Conservation (phyloP, 1,140 invertebrate species). For the Linepithema humile region DNA sequence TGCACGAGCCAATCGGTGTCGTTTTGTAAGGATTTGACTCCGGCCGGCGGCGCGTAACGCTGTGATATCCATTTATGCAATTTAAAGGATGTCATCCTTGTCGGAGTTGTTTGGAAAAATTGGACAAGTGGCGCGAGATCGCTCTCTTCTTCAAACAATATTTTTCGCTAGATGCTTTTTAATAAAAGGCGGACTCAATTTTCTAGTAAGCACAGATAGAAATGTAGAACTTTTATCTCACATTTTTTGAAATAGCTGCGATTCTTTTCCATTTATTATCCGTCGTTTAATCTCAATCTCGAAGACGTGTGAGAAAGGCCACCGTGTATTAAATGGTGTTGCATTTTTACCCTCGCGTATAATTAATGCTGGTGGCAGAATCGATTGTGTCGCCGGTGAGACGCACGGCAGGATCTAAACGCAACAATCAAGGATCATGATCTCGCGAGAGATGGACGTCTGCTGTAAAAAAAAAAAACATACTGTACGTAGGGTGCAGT, state of each 20-base stretch:
- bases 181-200: no score
- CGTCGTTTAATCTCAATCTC: constrained; percentile 14
- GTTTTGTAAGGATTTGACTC: constrained; percentile 52
- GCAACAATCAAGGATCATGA: constrained; percentile 47
- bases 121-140: constrained; percentile 30
- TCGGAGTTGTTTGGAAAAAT: constrained; percentile 32
- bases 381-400: background rate
- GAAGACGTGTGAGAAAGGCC: background rate
- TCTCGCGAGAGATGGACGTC: constrained; percentile 23
- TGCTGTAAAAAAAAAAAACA: constrained; percentile 16
- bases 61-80: constrained; percentile 1
- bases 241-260: background rate
- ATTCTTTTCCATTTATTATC: constrained; percentile 10
- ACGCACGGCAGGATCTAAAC: constrained; percentile 11
- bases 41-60: background rate
- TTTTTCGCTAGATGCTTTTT: background rate
- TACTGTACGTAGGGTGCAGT: background rate
- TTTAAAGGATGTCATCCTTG: constrained; percentile 35
- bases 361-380: background rate
- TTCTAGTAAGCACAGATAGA: no score
- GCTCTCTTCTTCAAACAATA: background rate
- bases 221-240: no score
- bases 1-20: constrained; percentile 22
- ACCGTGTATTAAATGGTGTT: background rate
- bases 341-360: background rate